Base-by-base conservation (phyloP, 2,113 vertebrate genomes). In the Pangasianodon hypophthalmus region DNA sequence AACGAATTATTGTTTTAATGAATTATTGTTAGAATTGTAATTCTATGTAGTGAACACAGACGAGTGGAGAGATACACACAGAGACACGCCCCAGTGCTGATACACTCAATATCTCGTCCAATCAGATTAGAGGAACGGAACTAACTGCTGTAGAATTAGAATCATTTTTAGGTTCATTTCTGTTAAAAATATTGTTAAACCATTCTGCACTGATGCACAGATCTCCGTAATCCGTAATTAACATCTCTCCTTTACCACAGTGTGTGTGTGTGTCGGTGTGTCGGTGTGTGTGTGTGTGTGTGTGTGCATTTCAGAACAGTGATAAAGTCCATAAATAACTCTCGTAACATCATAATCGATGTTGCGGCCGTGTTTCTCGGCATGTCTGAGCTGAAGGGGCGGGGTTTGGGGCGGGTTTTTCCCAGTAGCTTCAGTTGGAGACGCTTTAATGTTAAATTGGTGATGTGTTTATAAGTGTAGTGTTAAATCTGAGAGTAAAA, bases 121-220 rank as follows among this genome's bases (percentile, higher is more conserved):
- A 58, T 58, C 18, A 58, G 56, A 58, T 58, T 58, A 58, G 16
- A 19, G 56, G 56, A 58, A 16, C 56, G 18, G 56, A 58, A 58
- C 3, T 13, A 18, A 58, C 18, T 58, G 18, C 56, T 58, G 18
- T 19, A 19, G 18, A 58, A 58, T 19, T 58, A 52, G 11, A 52
- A 52, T 52, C 8, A 52, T 52, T 52, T 52, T 52, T 52, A 58
- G 18, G 56, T 58, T 19, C 56, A 58, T 54, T 2, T 58, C 56
- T 58, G 18, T 58, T 58, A 58, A 58, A 37, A 58, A 58, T 58
- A 58, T 58, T 56, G 16, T 18, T 56, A 56, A 4, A 56, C 16
- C 1, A 24, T 26, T 85, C 89, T 50, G 84, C 91, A 95, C 94
- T 95, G 95, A 94, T 93, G 50, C 92, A 64, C 26, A 64, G 56